Percentiles rank a stretch among this genome's conserved stretches.
Conservation (phyloP, 2,888 invertebrate genomes). For the Nymphalis polychloros region DNA sequence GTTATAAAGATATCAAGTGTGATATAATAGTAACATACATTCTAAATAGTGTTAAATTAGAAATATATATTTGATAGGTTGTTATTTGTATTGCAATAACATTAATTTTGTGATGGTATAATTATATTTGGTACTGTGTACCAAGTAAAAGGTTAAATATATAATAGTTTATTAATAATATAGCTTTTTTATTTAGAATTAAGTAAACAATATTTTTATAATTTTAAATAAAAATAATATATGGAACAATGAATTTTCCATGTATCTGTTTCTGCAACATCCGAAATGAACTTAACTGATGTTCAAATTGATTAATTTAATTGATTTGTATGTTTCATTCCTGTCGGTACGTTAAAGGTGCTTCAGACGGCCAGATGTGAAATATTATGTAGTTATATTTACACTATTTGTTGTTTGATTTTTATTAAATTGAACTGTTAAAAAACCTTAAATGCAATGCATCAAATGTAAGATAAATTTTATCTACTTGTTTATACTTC, state of each 20-base stretch:
- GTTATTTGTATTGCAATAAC: constrained; percentile 40
- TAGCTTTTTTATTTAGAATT: constrained; percentile 23
- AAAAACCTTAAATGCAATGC: constrained; percentile 78
- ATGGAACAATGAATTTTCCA: constrained; percentile 6
- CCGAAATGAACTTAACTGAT: not conserved
- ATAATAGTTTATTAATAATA: constrained; percentile 34
- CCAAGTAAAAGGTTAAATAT: constrained; percentile 46
- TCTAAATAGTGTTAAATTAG: constrained; percentile 14
- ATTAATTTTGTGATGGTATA: constrained; percentile 50
- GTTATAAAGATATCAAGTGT: not conserved
- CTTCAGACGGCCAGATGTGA: constrained; percentile 61
- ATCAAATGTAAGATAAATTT: constrained; percentile 80
- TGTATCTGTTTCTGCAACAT: constrained; percentile 2
- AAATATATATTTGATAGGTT: constrained; percentile 18
- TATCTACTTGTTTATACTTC: constrained; percentile 69
- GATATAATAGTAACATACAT: constrained; percentile 1
- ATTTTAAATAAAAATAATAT: constrained; percentile 11
- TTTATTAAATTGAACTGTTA: constrained; percentile 78
- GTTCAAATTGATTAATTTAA: not conserved
- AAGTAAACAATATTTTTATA: constrained; percentile 19
- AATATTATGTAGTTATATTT: constrained; percentile 62
- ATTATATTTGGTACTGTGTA: constrained; percentile 68
- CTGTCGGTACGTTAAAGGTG: constrained; percentile 49
- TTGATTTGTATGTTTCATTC: constrained; percentile 35
- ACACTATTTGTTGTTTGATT: constrained; percentile 76